Conservation (phyloP, 2,888 invertebrate species). For the Nephrotoma flavescens region DNA sequence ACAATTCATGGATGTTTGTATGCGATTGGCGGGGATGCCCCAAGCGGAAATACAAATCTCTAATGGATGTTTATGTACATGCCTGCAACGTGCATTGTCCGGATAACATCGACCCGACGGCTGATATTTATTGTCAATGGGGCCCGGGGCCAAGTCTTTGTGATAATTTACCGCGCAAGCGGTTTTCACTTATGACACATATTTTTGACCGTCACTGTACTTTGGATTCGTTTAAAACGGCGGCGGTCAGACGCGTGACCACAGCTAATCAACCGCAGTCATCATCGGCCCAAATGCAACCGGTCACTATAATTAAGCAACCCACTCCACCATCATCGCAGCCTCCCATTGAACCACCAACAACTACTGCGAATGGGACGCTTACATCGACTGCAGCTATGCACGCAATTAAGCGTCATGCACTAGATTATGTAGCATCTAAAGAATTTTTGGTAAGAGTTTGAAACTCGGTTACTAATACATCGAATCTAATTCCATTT, state of each 20-base stretch:
- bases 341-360: conserved; percentile 14
- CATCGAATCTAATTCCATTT: background rate
- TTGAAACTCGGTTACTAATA: background rate
- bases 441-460: conserved; percentile 68
- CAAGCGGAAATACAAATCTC: conserved; percentile 55
- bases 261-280: conserved; percentile 21
- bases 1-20: conserved; percentile 41
- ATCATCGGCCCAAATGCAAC: conserved; percentile 17
- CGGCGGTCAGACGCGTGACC: conserved; percentile 25
- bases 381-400: conserved; percentile 54
- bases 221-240: conserved; percentile 36
- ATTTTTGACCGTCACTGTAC: conserved; percentile 90
- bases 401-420: conserved; percentile 92
- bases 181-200: conserved; percentile 94
- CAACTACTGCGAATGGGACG: conserved; percentile 20
- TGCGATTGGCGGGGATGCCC: conserved; percentile 93
- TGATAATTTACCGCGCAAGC: conserved; percentile 75
- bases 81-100: conserved; percentile 77
- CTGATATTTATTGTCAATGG: conserved; percentile 82
- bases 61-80: conserved; percentile 74
- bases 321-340: conserved; percentile 18
- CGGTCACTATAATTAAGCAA: conserved; percentile 23
- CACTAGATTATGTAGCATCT: conserved; percentile 76
- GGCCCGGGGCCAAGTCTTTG: conserved; percentile 47
- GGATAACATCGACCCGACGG: conserved; percentile 39